These are phyloP conservation scores for Aspidapion aeneum DNA, from an alignment of 2,888 invertebrate species.

Conservation along the genomic window DNA sequence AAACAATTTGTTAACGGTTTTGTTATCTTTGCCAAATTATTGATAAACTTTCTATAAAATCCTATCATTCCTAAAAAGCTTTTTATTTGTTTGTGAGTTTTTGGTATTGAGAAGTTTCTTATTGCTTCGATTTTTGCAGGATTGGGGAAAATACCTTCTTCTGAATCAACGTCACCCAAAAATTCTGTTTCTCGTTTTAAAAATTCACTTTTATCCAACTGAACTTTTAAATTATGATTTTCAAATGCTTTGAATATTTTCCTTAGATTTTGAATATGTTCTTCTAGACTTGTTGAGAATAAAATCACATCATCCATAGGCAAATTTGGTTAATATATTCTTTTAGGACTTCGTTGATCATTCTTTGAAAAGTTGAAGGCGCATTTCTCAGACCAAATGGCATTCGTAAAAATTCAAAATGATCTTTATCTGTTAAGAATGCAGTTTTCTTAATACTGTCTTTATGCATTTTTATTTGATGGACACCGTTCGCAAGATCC, in stretches of 20 bases:
- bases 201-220: conserved; percentile 27
- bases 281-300: conserved; percentile 25
- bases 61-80: conserved; percentile 26
- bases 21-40: conserved; percentile 22
- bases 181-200: conserved; percentile 21
- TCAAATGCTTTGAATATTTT: conserved; percentile 25
- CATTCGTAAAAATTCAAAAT: conserved; percentile 32
- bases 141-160: conserved; percentile 27
- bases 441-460: conserved; percentile 21
- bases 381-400: conserved; percentile 33
- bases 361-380: conserved; percentile 33
- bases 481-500: conserved; percentile 24
- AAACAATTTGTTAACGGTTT: conserved; percentile 15
- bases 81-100: conserved; percentile 27
- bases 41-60: conserved; percentile 25
- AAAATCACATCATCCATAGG: conserved; percentile 28
- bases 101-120: conserved; percentile 25
- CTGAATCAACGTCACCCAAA: conserved; percentile 26
- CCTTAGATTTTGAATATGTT: conserved; percentile 24
- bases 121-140: conserved; percentile 23
- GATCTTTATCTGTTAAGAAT: conserved; percentile 20
- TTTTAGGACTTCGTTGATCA: conserved; percentile 30
- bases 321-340: conserved; percentile 23
- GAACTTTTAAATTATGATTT: conserved; percentile 25
- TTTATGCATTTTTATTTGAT: conserved; percentile 26